Evolutionary conservation across 2,113 vertebrate species (phyloP), one percentile per base, ranked within the genome.

Genomic region (Thalassoma bifasciatum): DNA sequence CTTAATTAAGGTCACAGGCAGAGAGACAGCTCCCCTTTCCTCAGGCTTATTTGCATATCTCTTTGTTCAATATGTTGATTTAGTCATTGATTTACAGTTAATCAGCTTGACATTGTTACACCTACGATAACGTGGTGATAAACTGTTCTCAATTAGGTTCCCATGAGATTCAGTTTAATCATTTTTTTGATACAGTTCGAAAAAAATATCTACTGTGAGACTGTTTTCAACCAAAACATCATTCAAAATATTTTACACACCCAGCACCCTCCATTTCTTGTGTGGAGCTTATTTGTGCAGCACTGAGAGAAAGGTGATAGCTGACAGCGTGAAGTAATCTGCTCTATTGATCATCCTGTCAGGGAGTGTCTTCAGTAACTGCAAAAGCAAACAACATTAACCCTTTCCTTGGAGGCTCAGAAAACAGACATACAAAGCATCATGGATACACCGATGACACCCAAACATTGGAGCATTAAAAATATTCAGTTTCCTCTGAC

Each of bases 241-340:
- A 56, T 81, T 22, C 23, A 46, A 22, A 44, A 37, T 44, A 46
- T 44, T 75, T 78, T 36, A 68, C 51, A 44, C 72, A 68, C 63
- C 22, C 72, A 75, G 49, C 50, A 34, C 3, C 70, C 61, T 58
- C 72, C 80, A 30, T 30, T 3, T 3, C 30, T 30, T 3, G 66
- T 62, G 67, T 68, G 46, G 77, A 90, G 84, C 86, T 85, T 83
- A 84, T 90, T 80, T 91, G 88, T 58, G 85, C 88, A 49, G 82
- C 83, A 59, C 56, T 24, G 75, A 92, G 83, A 79, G 92, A 94
- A 95, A 95, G 93, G 88, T 91, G 84, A 94, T 93, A 93, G 88
- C 92, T 90, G 92, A 94, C 92, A 91, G 93, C 86, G 89, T 92
- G 85, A 92, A 93, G 93, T 92, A 92, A 95, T 94, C 87, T 79